Percentiles rank a stretch among this genome's conserved stretches.
Conservation (phyloP, 2,888 invertebrate genomes). For the Volucella bombylans region DNA sequence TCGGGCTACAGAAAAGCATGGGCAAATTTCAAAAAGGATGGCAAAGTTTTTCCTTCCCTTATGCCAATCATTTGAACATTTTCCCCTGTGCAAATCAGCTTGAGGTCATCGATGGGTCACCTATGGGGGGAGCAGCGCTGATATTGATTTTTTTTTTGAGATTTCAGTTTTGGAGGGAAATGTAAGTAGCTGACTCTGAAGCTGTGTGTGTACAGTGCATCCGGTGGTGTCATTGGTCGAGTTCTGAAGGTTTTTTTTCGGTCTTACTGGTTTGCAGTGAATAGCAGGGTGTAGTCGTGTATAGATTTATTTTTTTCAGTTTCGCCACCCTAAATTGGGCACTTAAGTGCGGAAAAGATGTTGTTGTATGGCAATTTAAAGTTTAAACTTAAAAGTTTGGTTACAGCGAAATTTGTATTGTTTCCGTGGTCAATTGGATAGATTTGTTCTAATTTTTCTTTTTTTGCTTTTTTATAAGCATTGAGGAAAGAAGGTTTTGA, state of each 20-base stretch:
- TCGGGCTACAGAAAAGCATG: neutral
- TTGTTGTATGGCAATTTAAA: conserved; percentile 66
- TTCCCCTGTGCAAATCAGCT: conserved; percentile 70
- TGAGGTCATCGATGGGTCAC: conserved; percentile 74
- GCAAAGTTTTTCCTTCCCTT: conserved; percentile 63
- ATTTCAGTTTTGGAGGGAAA: conserved; percentile 25
- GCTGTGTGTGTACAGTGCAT: conserved; percentile 54
- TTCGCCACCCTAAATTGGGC: conserved; percentile 52
- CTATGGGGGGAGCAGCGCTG: conserved; percentile 33
- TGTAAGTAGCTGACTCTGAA: conserved; percentile 52
- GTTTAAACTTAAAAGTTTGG: conserved; percentile 51
- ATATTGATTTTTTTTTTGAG: conserved; percentile 67
- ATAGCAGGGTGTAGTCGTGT: neutral
- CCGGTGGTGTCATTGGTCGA: conserved; percentile 64
- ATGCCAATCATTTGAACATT: conserved; percentile 72
- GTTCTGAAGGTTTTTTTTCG: conserved; percentile 37
- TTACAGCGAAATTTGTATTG: conserved; percentile 36
- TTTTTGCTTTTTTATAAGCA: too few relatives aligned
- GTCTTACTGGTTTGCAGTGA: conserved; percentile 28
- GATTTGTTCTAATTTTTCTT: conserved; percentile 22
- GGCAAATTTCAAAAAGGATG: conserved; percentile 50
- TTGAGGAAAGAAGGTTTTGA: neutral
- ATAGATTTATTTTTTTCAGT: neutral
- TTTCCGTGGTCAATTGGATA: conserved; percentile 18
- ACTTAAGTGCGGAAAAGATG: conserved; percentile 66